Evolutionary conservation across 2,888 invertebrate genomes (phyloP), one percentile per base, ranked within the genome.

Genomic region (Hirtodrosophila trivittata): DNA sequence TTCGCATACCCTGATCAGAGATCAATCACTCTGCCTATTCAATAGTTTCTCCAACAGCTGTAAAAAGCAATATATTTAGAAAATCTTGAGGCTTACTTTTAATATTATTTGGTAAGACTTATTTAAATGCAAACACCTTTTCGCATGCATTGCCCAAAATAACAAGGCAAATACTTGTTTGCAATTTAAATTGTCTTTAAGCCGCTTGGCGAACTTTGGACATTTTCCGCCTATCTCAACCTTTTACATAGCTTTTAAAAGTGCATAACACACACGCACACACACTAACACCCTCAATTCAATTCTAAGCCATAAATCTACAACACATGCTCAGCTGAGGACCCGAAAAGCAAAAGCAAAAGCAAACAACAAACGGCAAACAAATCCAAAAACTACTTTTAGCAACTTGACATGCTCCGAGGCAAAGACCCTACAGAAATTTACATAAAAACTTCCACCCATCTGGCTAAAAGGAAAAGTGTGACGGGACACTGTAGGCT

Each of bases 241-340:
- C 65, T 85, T 75, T 78, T 82, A 39, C 66, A 68, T 60, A 50
- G 73, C 67, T 57, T 60, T 64, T 64, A 50, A 51, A 70, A 51
- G 12, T 43, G 50, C 8, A 39, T 42, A 50, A 49, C 49, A 38
- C 66, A 51, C 47, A 28, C 55, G 26, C 10, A 38, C 43, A 47
- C 42, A 41, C 35, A 54, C 63, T 59, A 63, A n/a, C n/a, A n/a
- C n/a, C n/a, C n/a, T n/a, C n/a, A n/a, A 62, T 75, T 78, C 42
- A 62, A 47, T 63, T 63, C 41, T 52, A 63, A 59, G 71, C 68
- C 67, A 85, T 77, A 80, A 82, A 80, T 75, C 68, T 72, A 66
- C 49, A 75, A 58, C 71, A 65, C 72, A 82, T 72, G 75, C 59
- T 68, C 21, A 35, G 43, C 49, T 43, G 37, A 52, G 45, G 39